Conservation (phyloP, 1,140 invertebrate species). For the Sarcophaga bullata region DNA sequence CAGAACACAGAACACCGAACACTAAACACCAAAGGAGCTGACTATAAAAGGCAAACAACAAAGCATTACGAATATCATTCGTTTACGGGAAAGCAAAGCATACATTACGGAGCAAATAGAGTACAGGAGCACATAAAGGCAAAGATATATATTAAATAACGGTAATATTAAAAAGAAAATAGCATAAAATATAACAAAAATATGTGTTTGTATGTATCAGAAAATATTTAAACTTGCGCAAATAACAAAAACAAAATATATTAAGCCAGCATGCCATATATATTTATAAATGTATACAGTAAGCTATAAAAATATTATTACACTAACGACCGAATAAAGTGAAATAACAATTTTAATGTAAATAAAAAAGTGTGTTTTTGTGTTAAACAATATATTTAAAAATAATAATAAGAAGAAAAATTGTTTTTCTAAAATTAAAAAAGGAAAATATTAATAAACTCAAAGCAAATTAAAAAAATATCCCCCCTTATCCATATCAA, state of each 20-base stretch:
- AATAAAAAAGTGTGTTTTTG: too few relatives aligned
- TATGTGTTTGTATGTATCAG: too few relatives aligned
- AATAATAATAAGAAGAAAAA: too few relatives aligned
- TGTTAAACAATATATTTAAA: too few relatives aligned
- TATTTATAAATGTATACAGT: neutral
- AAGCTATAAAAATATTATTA: too few relatives aligned
- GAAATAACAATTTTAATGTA: too few relatives aligned
- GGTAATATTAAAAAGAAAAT: constrained; percentile 1
- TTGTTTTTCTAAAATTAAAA: too few relatives aligned
- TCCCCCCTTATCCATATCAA: too few relatives aligned
- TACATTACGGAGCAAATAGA: constrained; percentile 16
- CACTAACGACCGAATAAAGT: too few relatives aligned
- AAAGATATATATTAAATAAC: neutral
- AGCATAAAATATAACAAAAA: constrained; percentile 4
- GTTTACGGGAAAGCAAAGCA: neutral
- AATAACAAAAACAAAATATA: neutral
- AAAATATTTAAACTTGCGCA: constrained; percentile 10
- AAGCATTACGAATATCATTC: constrained; percentile 32
- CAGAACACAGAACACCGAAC: neutral
- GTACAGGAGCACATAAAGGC: neutral
- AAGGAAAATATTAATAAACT: too few relatives aligned
- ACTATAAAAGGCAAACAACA: constrained; percentile 30
- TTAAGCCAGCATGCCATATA: neutral
- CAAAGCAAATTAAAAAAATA: too few relatives aligned
- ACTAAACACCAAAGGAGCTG: neutral